Conservation (phyloP, 2,113 vertebrate species). For the Rhynchomys soricoides region DNA sequence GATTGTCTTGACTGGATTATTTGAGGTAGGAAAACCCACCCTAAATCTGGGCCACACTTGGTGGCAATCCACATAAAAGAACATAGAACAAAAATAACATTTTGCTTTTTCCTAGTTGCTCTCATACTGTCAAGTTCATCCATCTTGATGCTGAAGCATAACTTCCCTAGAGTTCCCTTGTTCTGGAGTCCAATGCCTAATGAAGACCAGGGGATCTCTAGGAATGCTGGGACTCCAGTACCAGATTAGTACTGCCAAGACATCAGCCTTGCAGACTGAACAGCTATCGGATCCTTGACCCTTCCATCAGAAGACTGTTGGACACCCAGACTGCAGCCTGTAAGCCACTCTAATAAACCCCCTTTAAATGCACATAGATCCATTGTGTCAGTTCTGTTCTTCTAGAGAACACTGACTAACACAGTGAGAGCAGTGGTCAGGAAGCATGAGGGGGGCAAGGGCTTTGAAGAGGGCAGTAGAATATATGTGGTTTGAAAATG, state of each 20-base stretch:
- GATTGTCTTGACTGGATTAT: background rate
- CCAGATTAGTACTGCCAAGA: background rate
- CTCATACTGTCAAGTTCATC: background rate
- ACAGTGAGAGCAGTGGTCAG: background rate
- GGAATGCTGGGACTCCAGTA: no score
- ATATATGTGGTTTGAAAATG: background rate
- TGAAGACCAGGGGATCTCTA: background rate
- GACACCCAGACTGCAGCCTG: background rate
- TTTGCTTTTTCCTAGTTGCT: background rate
- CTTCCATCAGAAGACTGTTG: background rate
- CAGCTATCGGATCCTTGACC: background rate
- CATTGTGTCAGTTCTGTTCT: background rate
- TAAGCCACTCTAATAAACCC: background rate
- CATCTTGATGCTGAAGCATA: background rate
- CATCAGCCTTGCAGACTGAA: background rate
- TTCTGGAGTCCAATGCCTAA: no score
- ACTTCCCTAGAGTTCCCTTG: background rate
- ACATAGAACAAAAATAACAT: background rate
- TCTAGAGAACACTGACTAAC: background rate
- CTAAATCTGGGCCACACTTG: background rate
- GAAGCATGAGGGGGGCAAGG: background rate
- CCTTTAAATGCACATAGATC: background rate
- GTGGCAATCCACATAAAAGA: background rate
- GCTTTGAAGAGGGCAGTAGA: background rate
- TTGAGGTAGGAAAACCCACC: background rate